A percentile compares a stretch with the other conserved stretches of the same genome.
Conservation (phyloP, 2,113 vertebrate genomes). For the Aspiorhynchus laticeps region DNA sequence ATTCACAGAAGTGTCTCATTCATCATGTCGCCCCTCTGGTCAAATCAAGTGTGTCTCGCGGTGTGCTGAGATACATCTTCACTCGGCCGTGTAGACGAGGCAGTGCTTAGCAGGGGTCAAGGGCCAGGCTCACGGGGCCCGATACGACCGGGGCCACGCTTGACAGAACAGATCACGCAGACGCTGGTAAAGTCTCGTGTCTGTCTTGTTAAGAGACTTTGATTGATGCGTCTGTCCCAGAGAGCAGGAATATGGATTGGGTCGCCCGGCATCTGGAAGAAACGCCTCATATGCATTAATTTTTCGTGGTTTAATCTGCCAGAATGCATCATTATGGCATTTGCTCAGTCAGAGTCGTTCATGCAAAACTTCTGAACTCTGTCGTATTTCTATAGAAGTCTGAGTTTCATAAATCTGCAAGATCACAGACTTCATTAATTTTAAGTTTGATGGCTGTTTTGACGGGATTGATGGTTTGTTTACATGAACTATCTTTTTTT, state of each 20-base stretch:
- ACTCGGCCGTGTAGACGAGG: conserved; percentile 43
- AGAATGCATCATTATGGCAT: not conserved
- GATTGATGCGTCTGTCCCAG: conserved; percentile 12
- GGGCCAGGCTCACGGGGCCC: not conserved
- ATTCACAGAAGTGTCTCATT: conserved; percentile 67
- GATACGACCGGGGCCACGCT: not conserved
- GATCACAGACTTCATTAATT: not conserved
- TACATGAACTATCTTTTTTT: not conserved
- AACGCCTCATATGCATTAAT: not conserved
- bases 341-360: not conserved
- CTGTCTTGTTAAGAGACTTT: conserved; percentile 2
- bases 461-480: not conserved
- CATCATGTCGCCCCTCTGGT: conserved; percentile 73
- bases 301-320: not conserved
- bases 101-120: conserved; percentile 1
- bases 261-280: not conserved
- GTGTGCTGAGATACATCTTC: conserved; percentile 61
- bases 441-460: no score
- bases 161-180: not conserved
- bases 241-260: not conserved
- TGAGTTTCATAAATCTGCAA: not conserved
- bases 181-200: not conserved
- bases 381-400: not conserved
- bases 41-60: conserved; percentile 73
- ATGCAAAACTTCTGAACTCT: not conserved